phyloP scores from a whole-genome alignment of 2,797 vertebrate species.

The Prionace glauca region DNA sequence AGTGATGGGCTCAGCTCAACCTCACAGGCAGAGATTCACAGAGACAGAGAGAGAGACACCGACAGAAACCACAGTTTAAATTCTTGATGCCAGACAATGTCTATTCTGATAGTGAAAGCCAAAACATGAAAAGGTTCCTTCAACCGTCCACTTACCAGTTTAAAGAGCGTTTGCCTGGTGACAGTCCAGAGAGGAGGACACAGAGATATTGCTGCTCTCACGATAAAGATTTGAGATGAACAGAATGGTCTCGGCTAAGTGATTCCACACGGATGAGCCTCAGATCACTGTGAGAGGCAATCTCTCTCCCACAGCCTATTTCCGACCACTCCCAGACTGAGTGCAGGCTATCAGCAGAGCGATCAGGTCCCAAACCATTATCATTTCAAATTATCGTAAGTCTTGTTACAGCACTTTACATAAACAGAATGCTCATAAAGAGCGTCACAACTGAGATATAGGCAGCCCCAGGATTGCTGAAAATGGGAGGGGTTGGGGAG shows the following conservation, averaged over 20 bases:
- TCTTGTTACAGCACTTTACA: background rate
- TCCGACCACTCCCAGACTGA: background rate
- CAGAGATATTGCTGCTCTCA: background rate
- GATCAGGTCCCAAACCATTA: background rate
- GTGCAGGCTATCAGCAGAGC: background rate
- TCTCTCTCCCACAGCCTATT: too few species aligned
- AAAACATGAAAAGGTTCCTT: background rate
- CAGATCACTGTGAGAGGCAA: background rate
- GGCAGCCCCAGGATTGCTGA: background rate
- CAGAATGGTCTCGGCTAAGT: background rate
- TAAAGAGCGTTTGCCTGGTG: background rate
- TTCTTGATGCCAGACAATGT: background rate
- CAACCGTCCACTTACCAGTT: background rate
- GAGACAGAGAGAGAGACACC: background rate
- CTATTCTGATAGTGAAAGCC: background rate
- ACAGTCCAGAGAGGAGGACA: background rate
- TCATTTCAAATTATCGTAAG: background rate
- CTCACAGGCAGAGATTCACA: background rate
- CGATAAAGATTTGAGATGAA: background rate
- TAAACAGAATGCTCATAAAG: background rate
- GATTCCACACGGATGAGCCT: background rate
- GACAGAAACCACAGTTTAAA: background rate
- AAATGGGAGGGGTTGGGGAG: background rate
- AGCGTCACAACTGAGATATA: background rate
- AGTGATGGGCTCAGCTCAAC: background rate